phyloP scores from a whole-genome alignment of 2,113 vertebrate species.

The Rhagologus leucostigma region DNA sequence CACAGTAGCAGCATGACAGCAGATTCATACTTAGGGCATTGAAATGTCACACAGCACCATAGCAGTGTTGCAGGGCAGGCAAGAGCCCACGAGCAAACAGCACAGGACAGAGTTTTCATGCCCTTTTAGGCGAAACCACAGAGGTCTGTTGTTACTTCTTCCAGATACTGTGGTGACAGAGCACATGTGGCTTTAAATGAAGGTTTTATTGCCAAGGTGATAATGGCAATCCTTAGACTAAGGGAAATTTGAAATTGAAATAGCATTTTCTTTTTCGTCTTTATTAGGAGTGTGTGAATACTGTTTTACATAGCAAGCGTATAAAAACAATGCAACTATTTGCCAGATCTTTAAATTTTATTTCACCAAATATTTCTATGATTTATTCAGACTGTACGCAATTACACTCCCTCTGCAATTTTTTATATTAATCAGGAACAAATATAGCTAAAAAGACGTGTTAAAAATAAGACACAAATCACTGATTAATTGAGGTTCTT shows the following conservation, averaged over 20 bases:
- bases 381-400: not conserved
- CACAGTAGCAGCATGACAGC: not conserved
- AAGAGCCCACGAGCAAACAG: not conserved
- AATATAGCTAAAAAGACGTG: not conserved
- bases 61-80: not conserved
- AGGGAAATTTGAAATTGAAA: not conserved
- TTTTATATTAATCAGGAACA: not conserved
- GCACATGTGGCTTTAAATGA: not conserved
- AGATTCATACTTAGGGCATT: not conserved
- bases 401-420: not conserved
- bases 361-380: not conserved
- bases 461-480: not conserved
- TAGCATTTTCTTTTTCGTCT: not conserved
- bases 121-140: not conserved
- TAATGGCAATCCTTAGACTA: not conserved
- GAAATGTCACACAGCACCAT: not conserved
- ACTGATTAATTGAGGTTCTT: not conserved
- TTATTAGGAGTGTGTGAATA: not conserved
- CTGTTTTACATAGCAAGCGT: not conserved
- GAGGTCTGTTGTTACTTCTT: not conserved
- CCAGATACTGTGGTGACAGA: not conserved
- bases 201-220: not conserved
- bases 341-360: not conserved
- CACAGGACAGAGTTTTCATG: not conserved
- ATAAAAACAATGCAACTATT: not conserved